These are phyloP conservation scores for Dromius quadrimaculatus DNA, from an alignment of 2,888 invertebrate species.

Conservation along the genomic window DNA sequence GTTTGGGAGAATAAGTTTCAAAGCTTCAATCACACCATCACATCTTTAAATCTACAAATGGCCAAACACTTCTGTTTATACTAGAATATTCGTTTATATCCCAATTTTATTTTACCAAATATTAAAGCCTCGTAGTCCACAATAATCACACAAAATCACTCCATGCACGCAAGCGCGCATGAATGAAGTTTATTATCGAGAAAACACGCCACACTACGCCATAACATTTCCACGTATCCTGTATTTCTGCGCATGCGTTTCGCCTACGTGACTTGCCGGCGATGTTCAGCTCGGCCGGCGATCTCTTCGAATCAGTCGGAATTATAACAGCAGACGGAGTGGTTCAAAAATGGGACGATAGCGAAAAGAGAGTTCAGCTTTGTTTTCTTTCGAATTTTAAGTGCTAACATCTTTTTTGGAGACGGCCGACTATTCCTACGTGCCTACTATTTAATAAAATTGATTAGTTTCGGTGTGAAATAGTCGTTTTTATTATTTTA, in stretches of 20 bases:
- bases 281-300: conserved; percentile 5
- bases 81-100: conserved; percentile 34
- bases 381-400: conserved; percentile 52
- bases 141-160: not conserved
- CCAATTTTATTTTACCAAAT: conserved; percentile 29
- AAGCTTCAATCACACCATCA: no score
- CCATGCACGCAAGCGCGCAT: conserved; percentile 36
- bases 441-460: conserved; percentile 49
- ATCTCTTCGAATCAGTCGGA: conserved; percentile 62
- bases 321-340: conserved; percentile 63
- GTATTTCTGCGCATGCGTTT: conserved; percentile 28
- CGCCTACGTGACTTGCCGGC: conserved; percentile 47
- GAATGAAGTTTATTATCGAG: conserved; percentile 49
- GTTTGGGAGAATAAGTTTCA: no score
- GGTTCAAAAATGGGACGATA: conserved; percentile 64
- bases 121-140: conserved; percentile 31
- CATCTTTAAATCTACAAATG: no score
- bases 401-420: conserved; percentile 52
- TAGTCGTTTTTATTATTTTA: conserved; percentile 48
- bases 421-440: conserved; percentile 48
- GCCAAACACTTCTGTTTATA: no score
- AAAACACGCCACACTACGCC: conserved; percentile 46
- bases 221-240: conserved; percentile 38
- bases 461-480: conserved; percentile 44
- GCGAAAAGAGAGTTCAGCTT: conserved; percentile 56